Evolutionary conservation across 2,797 vertebrate genomes (phyloP), one percentile per base, ranked within the genome.

Genomic region (Microctenopoma stevenorrisi): DNA sequence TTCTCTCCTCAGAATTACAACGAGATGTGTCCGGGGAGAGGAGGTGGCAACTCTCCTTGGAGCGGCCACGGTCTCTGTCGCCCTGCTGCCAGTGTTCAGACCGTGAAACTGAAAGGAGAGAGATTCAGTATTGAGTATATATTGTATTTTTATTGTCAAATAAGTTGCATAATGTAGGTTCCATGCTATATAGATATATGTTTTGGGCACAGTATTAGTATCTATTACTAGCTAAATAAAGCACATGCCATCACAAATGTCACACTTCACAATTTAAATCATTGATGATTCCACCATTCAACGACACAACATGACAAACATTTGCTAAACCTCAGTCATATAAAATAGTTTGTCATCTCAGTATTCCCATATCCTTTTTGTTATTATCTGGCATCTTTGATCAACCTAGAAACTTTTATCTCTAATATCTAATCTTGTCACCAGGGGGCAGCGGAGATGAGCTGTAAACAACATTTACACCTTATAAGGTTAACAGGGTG

Each of bases 21-120:
- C 97, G 96, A 38, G 96, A 97, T 2, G 90, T 88, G 15, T 96
- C 94, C 0, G 97, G 96, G 67, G 98, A 98, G 49, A 98, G 94
- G 82, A 98, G 95, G 69, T 97, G 96, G 75, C 97, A 96, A 60
- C 95, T 95, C 79, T 99, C 98, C 93, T 97, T 98, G 8, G 97
- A 96, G 22, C 97, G 94, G 1, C 97, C 97, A 18, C 97, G 91
- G 83, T 98, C 96, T 76, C 77, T 83, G 59, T 96, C 95, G 0
- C 94, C 93, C 1, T 96, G 95, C 75, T 96, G 94, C 83, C 95
- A 93, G 43, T 92, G 94, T 30, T 98, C 96, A 0, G 96, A 96
- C 55, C 96, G 94, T 79, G 97, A 97, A 57, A 97, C 97, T 95
- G 53, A 18, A 7, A 70, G 62, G 64, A 51, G 5, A 33, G 10